Base-by-base conservation (phyloP, 2,888 invertebrate species). In the Cheilosia grossa region DNA sequence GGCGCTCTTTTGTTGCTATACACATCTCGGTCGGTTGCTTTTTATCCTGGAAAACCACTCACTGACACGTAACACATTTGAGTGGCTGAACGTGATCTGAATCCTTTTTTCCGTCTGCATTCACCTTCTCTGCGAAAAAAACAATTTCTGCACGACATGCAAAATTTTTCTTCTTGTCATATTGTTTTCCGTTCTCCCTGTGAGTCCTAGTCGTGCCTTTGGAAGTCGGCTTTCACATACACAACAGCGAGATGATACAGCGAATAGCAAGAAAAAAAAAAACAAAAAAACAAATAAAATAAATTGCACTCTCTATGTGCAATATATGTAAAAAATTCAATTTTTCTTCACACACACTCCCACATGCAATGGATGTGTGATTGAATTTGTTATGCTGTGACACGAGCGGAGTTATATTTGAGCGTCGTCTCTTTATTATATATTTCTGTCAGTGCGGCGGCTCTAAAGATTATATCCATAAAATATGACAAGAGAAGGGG, bases 31-130 rank as follows among this genome's bases (percentile, higher is more conserved):
- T 80, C 74, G 74, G 54, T 75, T 78, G 56, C 37, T 66, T 80
- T 80, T 85, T 75, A 85, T 80, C 64, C 80, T 61, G 59, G 17
- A 80, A 80, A 85, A 80, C 83, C 81, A 85, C 83, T 82, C 85
- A 86, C 82, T 82, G 85, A 82, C 85, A 86, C 85, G 85, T 86
- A 86, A 86, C 82, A 86, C 82, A 86, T 86, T 86, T 86, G 85
- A 86, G 85, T 86, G 77, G 85, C 82, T 86, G 82, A 86, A 86
- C 85, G 85, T 86, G 85, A 81, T 82, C 77, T 63, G 85, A 86
- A 82, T 86, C 82, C 85, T 74, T 77, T 75, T 53, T 47, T 56
- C 10, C 24, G 13, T 27, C 42, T 81, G 63, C 74, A 72, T 66
- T 56, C 63, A 61, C 66, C 67, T 58, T 17, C 47, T 44, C 33